phyloP scores from a whole-genome alignment of 1,140 invertebrate genomes.

The Rhyacophila brunnea region DNA sequence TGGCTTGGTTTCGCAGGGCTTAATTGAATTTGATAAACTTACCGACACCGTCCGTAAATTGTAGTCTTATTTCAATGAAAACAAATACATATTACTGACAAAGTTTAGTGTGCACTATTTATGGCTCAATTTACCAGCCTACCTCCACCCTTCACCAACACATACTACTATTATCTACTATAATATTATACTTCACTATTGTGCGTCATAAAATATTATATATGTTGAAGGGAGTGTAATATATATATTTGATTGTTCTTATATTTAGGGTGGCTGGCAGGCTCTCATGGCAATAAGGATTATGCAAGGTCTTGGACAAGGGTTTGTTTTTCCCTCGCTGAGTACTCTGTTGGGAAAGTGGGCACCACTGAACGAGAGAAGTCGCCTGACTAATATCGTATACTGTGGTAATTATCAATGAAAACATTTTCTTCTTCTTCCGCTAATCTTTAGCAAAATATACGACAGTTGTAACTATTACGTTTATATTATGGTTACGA shows the following conservation, averaged over 20 bases:
- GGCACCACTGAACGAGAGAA: constrained; percentile 26
- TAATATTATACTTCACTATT: not conserved
- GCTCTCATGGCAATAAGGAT: constrained; percentile 13
- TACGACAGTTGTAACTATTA: too few species aligned
- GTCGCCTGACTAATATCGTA: constrained; percentile 5
- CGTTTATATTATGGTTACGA: too few species aligned
- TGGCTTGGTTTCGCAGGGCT: too few species aligned
- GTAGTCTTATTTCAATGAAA: too few species aligned
- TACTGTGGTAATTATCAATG: constrained; percentile 4
- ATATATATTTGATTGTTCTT: not conserved
- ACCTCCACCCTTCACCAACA: too few species aligned
- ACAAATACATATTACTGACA: too few species aligned
- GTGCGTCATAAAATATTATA: not conserved
- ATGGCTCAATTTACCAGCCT: too few species aligned
- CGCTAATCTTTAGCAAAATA: too few species aligned
- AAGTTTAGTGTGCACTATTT: too few species aligned
- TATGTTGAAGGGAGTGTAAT: not conserved
- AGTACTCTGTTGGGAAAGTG: constrained; percentile 25
- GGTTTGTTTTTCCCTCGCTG: constrained; percentile 7
- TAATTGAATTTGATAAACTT: too few species aligned
- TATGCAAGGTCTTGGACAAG: constrained; percentile 9
- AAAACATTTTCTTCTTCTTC: too few species aligned
- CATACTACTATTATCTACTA: not conserved
- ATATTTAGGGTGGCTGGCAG: constrained; percentile 29
- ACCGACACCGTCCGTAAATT: too few species aligned